Evolutionary conservation across 2,888 invertebrate species (phyloP), one percentile per base, ranked within the genome.

Genomic region (Spilarctia lutea): DNA sequence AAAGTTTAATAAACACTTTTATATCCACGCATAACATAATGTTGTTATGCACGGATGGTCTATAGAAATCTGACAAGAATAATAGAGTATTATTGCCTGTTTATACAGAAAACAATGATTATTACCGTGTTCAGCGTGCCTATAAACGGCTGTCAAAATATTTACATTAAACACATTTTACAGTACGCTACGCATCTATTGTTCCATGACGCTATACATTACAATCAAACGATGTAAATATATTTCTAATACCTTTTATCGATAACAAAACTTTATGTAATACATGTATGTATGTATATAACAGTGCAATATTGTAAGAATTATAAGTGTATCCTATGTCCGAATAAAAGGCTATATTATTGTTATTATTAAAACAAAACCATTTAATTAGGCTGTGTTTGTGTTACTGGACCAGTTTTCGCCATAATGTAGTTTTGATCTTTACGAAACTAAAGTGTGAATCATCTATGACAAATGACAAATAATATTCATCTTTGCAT

Each of bases 131-230:
- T 73, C 63, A 63, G 77, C 69, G 73, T 48, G 75, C 70, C 63
- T 35, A 71, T 74, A 70, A 67, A 73, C 69, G 71, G 71, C 72
- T 76, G 71, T 80, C 84, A 79, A 80, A 85, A 85, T 86, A 79
- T 85, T 85, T 84, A 81, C 82, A 75, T 75, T 74, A 79, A 68
- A 60, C 77, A 65, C 63, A 45, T 27, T 70, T 75, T 76, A 79
- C 79, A 75, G 79, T 77, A 70, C 67, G 65, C 69, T 68, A 74
- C 67, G 27, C 45, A 65, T 70, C 78, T 78, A 86, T 86, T 86
- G 84, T 86, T 85, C 73, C 69, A 35, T 76, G 66, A 71, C 73
- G 70, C 65, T 80, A 52, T 72, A 79, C 7, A 30, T 60, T 63
- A 18, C 63, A 63, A 30, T 16, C 30, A 18, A 8, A 30, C 30